These are phyloP conservation scores for Phocides pigmalion DNA, from an alignment of 1,140 invertebrate species.

Conservation along the genomic window DNA sequence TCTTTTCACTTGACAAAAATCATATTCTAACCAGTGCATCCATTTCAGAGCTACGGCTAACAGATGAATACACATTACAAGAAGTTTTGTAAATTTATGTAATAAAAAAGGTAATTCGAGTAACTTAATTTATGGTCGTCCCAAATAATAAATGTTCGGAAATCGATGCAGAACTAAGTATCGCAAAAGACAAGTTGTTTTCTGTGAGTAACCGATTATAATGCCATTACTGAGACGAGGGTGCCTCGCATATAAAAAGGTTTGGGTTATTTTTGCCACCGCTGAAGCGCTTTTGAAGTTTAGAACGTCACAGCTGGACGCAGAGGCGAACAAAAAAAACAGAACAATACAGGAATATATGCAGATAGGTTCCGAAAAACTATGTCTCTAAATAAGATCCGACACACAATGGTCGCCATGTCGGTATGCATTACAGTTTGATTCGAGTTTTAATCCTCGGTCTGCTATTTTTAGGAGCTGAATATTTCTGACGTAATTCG, in stretches of 20 bases:
- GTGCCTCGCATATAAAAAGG: constrained; percentile 37
- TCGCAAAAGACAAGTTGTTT: constrained; percentile 25
- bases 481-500: no score
- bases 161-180: constrained; percentile 25
- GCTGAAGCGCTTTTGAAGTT: constrained; percentile 46
- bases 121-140: background rate
- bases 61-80: no score
- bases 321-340: constrained; percentile 39
- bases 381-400: constrained; percentile 7
- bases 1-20: no score
- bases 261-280: constrained; percentile 39
- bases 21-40: no score
- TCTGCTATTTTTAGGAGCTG: no score
- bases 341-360: constrained; percentile 41
- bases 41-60: no score
- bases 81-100: no score
- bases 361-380: constrained; percentile 37
- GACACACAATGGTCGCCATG: background rate
- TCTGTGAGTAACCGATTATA: constrained; percentile 30
- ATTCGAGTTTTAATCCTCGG: no score
- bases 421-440: background rate
- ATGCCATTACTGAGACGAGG: constrained; percentile 32
- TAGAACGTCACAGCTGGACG: constrained; percentile 45
- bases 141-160: background rate
- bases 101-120: no score